phyloP scores from a whole-genome alignment of 2,888 invertebrate species.

The Acleris literana region DNA sequence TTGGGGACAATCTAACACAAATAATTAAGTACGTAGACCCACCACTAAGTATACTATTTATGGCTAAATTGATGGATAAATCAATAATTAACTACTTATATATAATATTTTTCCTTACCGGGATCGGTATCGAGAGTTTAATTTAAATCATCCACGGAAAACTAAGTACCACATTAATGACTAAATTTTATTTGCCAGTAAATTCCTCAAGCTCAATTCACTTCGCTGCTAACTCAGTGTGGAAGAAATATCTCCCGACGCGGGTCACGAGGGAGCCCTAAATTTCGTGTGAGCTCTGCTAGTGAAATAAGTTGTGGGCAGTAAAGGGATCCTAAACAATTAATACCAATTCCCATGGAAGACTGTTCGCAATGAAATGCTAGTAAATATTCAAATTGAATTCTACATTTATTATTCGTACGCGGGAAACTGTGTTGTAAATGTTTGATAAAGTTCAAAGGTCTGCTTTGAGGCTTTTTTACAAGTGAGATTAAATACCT shows the following conservation, averaged over 20 bases:
- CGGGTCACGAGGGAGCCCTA: conserved; percentile 14
- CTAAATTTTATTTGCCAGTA: not conserved
- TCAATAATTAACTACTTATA: too few relatives aligned
- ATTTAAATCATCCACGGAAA: too few relatives aligned
- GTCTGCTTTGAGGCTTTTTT: not conserved
- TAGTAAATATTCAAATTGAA: conserved; percentile 6
- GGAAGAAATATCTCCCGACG: conserved; percentile 23
- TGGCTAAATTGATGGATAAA: too few relatives aligned
- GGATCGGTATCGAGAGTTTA: too few relatives aligned
- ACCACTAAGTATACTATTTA: too few relatives aligned
- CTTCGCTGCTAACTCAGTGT: conserved; percentile 14
- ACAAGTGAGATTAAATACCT: not conserved
- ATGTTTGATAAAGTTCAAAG: conserved; percentile 6
- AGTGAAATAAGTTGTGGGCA: conserved; percentile 10
- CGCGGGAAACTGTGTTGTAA: conserved; percentile 6
- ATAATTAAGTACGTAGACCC: too few relatives aligned
- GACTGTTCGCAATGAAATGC: not conserved
- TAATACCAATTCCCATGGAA: conserved; percentile 11
- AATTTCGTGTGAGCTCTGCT: conserved; percentile 18
- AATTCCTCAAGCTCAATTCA: not conserved
- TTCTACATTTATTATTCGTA: not conserved
- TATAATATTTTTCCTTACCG: too few relatives aligned
- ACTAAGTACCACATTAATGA: too few relatives aligned
- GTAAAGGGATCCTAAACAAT: conserved; percentile 28
- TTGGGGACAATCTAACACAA: too few relatives aligned